Conservation (phyloP, 2,888 invertebrate species). For the Dynastes grantii region DNA sequence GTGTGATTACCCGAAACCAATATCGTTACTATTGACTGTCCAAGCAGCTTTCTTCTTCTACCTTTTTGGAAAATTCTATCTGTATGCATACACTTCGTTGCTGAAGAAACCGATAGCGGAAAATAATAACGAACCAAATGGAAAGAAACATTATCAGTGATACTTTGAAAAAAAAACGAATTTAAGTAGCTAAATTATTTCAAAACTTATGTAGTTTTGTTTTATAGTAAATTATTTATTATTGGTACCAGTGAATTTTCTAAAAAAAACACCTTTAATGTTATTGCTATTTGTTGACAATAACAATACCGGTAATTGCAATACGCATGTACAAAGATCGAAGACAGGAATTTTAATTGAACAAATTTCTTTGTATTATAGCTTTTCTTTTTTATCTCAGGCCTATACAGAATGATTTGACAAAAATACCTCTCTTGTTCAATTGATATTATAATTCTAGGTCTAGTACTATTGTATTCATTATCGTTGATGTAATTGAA, state of each 20-base stretch:
- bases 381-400: too few species aligned
- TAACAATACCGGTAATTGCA: not conserved
- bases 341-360: too few species aligned
- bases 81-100: conserved; percentile 74
- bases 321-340: not conserved
- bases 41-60: conserved; percentile 84
- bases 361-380: too few species aligned
- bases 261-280: not conserved
- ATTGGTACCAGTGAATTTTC: not conserved
- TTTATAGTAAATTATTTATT: conserved; percentile 12
- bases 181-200: conserved; percentile 7
- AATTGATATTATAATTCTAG: too few species aligned
- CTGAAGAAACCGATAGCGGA: conserved; percentile 16
- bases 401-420: too few species aligned
- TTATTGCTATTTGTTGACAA: not conserved
- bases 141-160: conserved; percentile 44
- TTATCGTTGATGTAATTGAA: too few species aligned
- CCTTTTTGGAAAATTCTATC: conserved; percentile 85
- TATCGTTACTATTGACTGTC: conserved; percentile 77
- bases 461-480: too few species aligned
- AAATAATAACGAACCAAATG: conserved; percentile 44
- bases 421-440: too few species aligned
- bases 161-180: not conserved
- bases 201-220: conserved; percentile 6
- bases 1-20: conserved; percentile 81